Conservation (phyloP, 1,140 invertebrate genomes). For the Tetranychus urticae region DNA sequence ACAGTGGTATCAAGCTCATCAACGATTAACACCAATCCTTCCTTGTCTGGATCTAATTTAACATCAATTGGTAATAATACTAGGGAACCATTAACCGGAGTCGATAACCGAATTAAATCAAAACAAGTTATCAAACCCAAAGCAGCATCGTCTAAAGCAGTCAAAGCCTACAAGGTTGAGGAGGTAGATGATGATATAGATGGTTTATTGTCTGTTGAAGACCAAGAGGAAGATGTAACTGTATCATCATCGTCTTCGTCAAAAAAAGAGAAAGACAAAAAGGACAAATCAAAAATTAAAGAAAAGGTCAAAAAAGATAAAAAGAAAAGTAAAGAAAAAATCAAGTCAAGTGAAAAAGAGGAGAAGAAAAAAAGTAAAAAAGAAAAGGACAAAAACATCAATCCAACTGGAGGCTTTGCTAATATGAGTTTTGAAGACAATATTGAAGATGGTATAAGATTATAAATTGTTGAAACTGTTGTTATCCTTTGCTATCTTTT, state of each 20-base stretch:
- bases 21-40: not conserved
- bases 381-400: not conserved
- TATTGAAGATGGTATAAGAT: not conserved
- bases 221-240: not conserved
- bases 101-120: not conserved
- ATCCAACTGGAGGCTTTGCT: slow-evolving; percentile 4
- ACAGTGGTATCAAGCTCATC: not conserved
- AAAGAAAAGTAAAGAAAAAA: not conserved
- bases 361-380: slow-evolving; percentile 4
- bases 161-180: slow-evolving; percentile 9
- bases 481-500: too few relatives aligned
- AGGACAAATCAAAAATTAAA: not conserved
- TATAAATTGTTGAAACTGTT: not conserved
- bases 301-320: not conserved
- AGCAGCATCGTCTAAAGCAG: slow-evolving; percentile 1
- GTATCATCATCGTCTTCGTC: not conserved
- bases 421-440: slow-evolving; percentile 16
- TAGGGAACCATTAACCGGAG: too few relatives aligned
- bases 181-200: slow-evolving; percentile 10
- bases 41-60: not conserved
- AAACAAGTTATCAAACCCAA: not conserved
- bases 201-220: slow-evolving; percentile 1
- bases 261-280: slow-evolving; percentile 6
- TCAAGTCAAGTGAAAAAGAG: slow-evolving; percentile 2
- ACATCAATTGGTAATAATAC: not conserved